A percentile compares a stretch with the other conserved stretches of the same genome.
Conservation (phyloP, 2,113 vertebrate genomes). For the Porphyrio hochstetteri region DNA sequence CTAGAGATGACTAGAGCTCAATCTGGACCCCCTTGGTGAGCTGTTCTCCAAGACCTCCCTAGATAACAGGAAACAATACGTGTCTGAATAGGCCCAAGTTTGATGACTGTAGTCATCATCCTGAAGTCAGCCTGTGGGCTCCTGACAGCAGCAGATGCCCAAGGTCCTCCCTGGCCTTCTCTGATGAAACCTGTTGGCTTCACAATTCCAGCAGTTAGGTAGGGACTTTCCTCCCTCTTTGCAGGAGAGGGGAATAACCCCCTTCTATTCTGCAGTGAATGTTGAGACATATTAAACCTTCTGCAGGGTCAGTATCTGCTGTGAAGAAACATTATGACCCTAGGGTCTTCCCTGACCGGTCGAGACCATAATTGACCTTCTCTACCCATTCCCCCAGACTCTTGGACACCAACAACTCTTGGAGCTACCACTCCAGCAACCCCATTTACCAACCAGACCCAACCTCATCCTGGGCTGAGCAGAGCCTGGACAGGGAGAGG, state of each 20-base stretch:
- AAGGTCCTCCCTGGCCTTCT: not conserved
- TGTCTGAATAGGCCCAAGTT: not conserved
- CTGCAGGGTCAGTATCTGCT: not conserved
- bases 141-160: not conserved
- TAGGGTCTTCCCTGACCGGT: not conserved
- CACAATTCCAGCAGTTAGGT: not conserved
- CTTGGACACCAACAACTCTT: not conserved
- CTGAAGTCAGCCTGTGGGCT: not conserved
- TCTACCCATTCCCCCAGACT: not conserved
- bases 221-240: not conserved
- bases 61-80: not conserved
- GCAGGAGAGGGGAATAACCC: too few relatives aligned
- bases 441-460: not conserved
- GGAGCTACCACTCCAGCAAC: not conserved
- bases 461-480: too few relatives aligned
- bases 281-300: not conserved
- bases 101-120: not conserved
- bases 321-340: not conserved
- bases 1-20: not conserved
- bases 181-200: not conserved
- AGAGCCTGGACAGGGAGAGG: not conserved
- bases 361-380: not conserved
- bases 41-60: not conserved
- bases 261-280: not conserved
- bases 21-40: not conserved